phyloP scores from a whole-genome alignment of 2,797 vertebrate genomes.

The Tragelaphus eurycerus region DNA sequence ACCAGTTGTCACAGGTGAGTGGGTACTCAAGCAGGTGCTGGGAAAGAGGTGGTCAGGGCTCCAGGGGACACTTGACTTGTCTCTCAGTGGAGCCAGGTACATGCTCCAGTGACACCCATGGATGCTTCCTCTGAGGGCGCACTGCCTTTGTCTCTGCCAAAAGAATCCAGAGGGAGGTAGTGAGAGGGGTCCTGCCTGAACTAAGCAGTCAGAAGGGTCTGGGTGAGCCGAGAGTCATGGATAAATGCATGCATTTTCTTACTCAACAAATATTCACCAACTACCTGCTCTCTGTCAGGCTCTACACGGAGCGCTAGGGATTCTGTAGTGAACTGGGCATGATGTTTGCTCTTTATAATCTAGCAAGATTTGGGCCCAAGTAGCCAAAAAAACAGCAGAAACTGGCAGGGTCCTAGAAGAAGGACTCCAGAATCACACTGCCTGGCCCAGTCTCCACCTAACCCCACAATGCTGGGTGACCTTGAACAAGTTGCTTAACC shows the following conservation, averaged over 20 bases:
- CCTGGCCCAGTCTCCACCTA: background rate
- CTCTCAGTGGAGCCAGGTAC: conserved; percentile 15
- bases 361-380: background rate
- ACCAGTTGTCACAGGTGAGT: background rate
- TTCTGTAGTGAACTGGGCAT: background rate
- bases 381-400: background rate
- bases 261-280: background rate
- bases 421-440: background rate
- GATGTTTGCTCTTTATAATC: background rate
- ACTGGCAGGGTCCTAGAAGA: background rate
- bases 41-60: conserved; percentile 2
- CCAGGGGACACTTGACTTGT: conserved; percentile 40
- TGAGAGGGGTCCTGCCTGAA: background rate
- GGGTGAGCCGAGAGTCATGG: background rate
- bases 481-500: background rate
- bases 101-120: background rate
- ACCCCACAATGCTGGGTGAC: background rate
- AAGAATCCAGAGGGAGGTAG: background rate
- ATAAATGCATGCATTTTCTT: background rate
- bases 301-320: background rate
- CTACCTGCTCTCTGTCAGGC: background rate
- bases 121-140: background rate
- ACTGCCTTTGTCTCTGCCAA: background rate
- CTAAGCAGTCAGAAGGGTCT: background rate
- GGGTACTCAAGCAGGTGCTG: background rate